Percentiles rank a stretch among this genome's conserved stretches.
These are phyloP conservation scores for Hetaerina titia DNA, from an alignment of 2,888 invertebrate genomes.

Conservation along the genomic window DNA sequence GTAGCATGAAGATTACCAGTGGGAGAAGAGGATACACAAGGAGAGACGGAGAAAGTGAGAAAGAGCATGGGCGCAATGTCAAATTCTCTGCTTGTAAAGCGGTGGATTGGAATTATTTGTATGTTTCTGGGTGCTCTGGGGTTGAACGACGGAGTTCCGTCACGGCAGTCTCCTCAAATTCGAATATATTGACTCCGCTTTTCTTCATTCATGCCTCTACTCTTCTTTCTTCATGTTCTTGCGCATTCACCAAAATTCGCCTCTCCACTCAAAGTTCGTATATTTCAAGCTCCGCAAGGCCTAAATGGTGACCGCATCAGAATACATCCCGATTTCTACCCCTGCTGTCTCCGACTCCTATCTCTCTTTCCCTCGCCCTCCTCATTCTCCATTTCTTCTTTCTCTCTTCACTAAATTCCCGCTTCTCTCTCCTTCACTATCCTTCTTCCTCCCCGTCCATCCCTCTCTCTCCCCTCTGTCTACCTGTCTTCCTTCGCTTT, in stretches of 20 bases:
- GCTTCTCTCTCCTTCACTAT: background rate
- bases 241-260: background rate
- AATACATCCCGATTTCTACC: background rate
- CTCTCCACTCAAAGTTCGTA: background rate
- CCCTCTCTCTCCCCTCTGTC: background rate
- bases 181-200: background rate
- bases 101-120: conserved; percentile 41
- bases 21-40: background rate
- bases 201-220: background rate
- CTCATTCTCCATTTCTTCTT: background rate
- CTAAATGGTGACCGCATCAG: conserved; percentile 33
- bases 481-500: background rate
- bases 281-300: background rate
- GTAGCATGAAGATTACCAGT: background rate
- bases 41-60: background rate
- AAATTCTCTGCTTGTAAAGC: conserved; percentile 6
- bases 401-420: background rate
- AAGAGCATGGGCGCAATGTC: background rate
- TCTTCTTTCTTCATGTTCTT: background rate
- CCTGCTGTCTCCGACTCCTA: background rate
- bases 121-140: conserved; percentile 34
- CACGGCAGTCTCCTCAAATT: conserved; percentile 43
- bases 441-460: background rate
- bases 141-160: conserved; percentile 13
- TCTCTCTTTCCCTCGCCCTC: background rate